Base-by-base conservation (phyloP, 2,797 vertebrate species). In the Gouania willdenowi region DNA sequence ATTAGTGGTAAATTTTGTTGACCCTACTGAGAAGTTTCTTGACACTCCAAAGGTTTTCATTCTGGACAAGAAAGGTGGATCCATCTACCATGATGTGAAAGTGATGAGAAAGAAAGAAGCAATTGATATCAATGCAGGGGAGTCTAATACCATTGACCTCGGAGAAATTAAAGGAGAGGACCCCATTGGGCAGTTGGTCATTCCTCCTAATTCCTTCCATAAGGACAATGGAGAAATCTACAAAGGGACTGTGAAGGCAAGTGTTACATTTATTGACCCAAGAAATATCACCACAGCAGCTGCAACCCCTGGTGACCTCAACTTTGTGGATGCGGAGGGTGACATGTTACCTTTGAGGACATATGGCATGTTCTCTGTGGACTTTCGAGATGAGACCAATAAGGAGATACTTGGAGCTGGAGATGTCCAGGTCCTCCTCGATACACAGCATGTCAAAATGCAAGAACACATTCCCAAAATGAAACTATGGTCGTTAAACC, bases 281-380 rank as follows among this genome's bases (percentile, higher is more conserved):
- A 85, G 97, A 49, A 94, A 97, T 34, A 63, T 97, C 52, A 83
- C 81, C 0, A 92, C 88, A 0, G 94, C 91, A 0, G 45, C 85
- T 0, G 88, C 93, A 0, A 82, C 94, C 16, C 92, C 97, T 22
- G 97, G 93, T 0, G 95, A 99, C 80, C 91, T 99, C 45, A 95
- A 91, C 68, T 99, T 93, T 24, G 69, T 92, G 21, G 56, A 93
- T 0, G 22, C 84, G 0, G 90, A 93, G 3, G 95, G 97, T 0
- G 92, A 96, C 14, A 85, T 95, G 40, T 82, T 91, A 1, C 94
- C 92, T 1, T 84, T 98, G 42, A 83, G 94, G 55, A 98, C 95
- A 14, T 99, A 98, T 0, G 97, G 97, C 11, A 98, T 98, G 95
- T 98, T 99, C 35, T 90, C 92, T 0, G 91, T 96, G 49, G 95